A percentile compares a stretch with the other conserved stretches of the same genome.
phyloP scores from a whole-genome alignment of 2,113 vertebrate genomes.

The Candoia aspera region DNA sequence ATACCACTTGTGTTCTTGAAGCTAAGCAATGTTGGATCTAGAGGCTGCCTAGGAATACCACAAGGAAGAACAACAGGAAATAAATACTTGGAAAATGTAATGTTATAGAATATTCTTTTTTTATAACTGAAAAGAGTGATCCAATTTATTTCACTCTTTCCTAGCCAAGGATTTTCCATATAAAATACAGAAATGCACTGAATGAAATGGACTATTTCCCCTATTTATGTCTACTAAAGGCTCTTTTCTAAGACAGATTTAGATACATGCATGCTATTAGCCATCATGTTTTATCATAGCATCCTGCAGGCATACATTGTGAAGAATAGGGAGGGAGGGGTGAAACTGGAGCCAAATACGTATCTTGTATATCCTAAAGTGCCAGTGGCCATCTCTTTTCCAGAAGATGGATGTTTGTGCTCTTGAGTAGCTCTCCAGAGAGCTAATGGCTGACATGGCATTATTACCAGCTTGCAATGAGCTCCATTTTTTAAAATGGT shows the following conservation, averaged over 20 bases:
- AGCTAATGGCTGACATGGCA: slow-evolving; percentile 69
- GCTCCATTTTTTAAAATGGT: slow-evolving; percentile 76
- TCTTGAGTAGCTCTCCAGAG: slow-evolving; percentile 69
- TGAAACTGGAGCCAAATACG: slow-evolving; percentile 26
- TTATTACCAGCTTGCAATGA: slow-evolving; percentile 74
- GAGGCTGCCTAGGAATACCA: neutral
- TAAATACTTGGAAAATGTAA: neutral
- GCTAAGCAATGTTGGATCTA: neutral
- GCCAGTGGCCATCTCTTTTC: slow-evolving; percentile 66
- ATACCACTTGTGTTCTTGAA: neutral
- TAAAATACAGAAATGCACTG: neutral
- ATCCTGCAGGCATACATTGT: neutral
- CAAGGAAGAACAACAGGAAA: neutral
- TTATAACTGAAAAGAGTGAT: slow-evolving; percentile 35
- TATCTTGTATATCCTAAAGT: slow-evolving; percentile 51
- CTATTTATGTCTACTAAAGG: neutral
- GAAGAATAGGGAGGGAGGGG: neutral
- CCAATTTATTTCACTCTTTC: slow-evolving; percentile 46
- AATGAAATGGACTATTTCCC: neutral
- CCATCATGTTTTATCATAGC: slow-evolving; percentile 26
- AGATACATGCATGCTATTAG: slow-evolving; percentile 25
- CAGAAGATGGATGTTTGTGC: slow-evolving; percentile 65
- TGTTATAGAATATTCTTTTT: neutral
- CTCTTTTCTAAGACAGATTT: neutral
- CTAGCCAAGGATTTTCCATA: slow-evolving; percentile 26